Percentiles rank a stretch among this genome's conserved stretches.
phyloP scores from a whole-genome alignment of 2,113 vertebrate species.

The Sylvilagus bachmani region DNA sequence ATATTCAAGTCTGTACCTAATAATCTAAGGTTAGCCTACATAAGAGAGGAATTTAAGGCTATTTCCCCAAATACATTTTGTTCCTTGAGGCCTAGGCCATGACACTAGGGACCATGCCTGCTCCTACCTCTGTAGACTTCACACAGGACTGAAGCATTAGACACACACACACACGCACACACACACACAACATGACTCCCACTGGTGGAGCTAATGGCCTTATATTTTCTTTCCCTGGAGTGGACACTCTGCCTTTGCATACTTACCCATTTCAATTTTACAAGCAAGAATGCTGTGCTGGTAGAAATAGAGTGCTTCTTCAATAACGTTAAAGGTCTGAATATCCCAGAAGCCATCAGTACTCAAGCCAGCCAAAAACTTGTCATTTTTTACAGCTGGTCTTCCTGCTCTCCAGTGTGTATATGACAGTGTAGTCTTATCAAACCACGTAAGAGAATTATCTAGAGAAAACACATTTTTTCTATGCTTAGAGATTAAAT shows the following conservation, averaged over 20 bases:
- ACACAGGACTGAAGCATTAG: neutral
- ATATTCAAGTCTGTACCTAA: constrained; percentile 4
- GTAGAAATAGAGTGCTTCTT: constrained; percentile 86
- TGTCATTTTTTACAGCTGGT: constrained; percentile 85
- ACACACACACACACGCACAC: neutral
- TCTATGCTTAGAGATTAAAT: constrained; percentile 66
- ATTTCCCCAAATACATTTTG: neutral
- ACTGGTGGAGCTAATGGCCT: neutral
- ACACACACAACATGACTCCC: neutral
- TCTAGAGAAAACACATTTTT: constrained; percentile 86
- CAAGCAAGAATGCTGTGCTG: constrained; percentile 93
- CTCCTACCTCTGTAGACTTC: neutral
- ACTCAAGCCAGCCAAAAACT: constrained; percentile 92
- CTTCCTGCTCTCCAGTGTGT: constrained; percentile 94
- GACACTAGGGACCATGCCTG: neutral
- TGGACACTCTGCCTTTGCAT: neutral
- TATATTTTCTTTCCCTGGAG: neutral
- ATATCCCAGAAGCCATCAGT: constrained; percentile 92
- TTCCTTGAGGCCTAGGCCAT: neutral
- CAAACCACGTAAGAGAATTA: constrained; percentile 93
- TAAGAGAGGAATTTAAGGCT: neutral
- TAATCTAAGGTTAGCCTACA: neutral
- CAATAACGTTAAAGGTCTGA: constrained; percentile 74
- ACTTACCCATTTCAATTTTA: constrained; percentile 95
- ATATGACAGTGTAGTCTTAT: constrained; percentile 93